A percentile compares a stretch with the other conserved stretches of the same genome.
Evolutionary conservation across 2,888 invertebrate species (phyloP).

Genomic region (Argyresthia goedartella): DNA sequence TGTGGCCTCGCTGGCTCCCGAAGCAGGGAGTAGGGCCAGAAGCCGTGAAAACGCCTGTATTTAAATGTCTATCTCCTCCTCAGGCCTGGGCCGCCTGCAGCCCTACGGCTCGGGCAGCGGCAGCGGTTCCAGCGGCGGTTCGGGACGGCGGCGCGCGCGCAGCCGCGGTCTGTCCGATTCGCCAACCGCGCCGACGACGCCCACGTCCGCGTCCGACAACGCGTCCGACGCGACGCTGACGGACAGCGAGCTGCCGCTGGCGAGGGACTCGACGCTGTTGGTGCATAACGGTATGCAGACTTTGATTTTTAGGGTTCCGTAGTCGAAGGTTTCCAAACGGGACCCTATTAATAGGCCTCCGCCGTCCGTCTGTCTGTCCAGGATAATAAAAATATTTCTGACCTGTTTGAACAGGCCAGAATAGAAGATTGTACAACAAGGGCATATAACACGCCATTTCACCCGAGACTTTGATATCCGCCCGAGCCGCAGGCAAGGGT

Average conservation of each 20-base stretch:
- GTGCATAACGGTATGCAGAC: constrained; percentile 83
- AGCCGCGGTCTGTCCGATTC: constrained; percentile 79
- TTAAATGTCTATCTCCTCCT: constrained; percentile 34
- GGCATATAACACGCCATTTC: too few relatives aligned
- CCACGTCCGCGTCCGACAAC: constrained; percentile 81
- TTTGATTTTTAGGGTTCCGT: neutral
- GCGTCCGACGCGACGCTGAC: constrained; percentile 88
- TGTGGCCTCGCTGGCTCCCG: too few relatives aligned
- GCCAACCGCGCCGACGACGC: constrained; percentile 74
- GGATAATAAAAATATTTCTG: too few relatives aligned
- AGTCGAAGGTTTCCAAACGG: too few relatives aligned
- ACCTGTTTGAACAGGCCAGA: too few relatives aligned
- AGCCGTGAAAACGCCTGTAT: too few relatives aligned
- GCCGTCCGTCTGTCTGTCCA: too few relatives aligned
- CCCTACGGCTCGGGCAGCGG: constrained; percentile 86
- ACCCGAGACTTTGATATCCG: too few relatives aligned
- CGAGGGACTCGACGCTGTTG: constrained; percentile 84
- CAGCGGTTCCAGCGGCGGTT: constrained; percentile 77
- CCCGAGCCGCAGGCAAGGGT: too few relatives aligned
- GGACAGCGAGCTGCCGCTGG: constrained; percentile 85
- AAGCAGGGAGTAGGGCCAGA: too few relatives aligned
- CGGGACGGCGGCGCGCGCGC: constrained; percentile 68
- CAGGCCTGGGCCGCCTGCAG: constrained; percentile 85
- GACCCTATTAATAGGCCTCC: too few relatives aligned
- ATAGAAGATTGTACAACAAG: too few relatives aligned